Evolutionary conservation across 2,113 vertebrate genomes (phyloP), one percentile per base, ranked within the genome.

Genomic region (Oreocharis arfaki): DNA sequence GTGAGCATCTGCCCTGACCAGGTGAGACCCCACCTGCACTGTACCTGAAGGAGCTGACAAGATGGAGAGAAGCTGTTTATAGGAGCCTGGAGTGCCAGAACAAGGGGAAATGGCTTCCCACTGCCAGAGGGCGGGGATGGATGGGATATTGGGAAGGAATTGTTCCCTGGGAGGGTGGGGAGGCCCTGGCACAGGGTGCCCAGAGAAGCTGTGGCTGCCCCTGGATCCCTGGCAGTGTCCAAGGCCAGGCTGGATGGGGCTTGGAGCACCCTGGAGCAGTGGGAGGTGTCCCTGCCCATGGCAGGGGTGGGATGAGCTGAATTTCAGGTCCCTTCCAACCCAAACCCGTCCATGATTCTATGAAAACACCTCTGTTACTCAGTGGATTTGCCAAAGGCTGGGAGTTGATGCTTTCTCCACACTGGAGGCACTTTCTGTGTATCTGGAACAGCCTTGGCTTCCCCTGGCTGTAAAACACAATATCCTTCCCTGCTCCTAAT

Each of bases 51-150:
- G 61, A 33, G 12, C 39, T 44, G 28, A 5, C 44, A 60, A 3
- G 27, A 22, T 16, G 33, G 33, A 37, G 33, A 78, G 39, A 46
- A 39, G 22, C 16, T 55, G 8, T 22, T 77, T 7, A 4, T 3
- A 33, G 7, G 14, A 28, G 5, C 2, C 47, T 79, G 74, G 41
- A 17, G 65, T 2, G 47, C 0, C 41, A 55, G 74, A n/a, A 47
- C n/a, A 9, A 8, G 28, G 28, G 39, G 28, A 23, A 70, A 79
- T 14, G 30, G 65, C 8, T 53, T 20, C 11, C 2, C 10, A 39
- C 0, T 53, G 47, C 3, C 56, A 55, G 24, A 60, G 55, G 46
- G 23, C 42, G 68, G 47, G 12, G 19, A 0, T 61, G 1, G 39
- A 5, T 46, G n/a, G 41, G 55, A 87, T 1, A 2, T 7, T 46